Evolutionary conservation across 92 coral and sea anemone species (phyloP), one percentile per base, ranked within the genome.

Genomic region (Epizoanthus fatuus): DNA sequence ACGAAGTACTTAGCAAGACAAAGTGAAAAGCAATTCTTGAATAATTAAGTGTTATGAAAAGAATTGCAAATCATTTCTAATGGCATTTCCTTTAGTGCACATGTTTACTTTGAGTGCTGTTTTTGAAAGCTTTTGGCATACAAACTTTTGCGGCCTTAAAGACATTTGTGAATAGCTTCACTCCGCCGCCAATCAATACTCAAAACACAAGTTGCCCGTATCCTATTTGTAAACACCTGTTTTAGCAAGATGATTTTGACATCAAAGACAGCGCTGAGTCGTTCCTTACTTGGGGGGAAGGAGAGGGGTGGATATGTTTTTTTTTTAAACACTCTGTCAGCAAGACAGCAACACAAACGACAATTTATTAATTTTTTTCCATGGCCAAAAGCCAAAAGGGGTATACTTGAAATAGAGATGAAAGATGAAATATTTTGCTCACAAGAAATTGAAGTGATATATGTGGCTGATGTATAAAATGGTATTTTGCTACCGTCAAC

Each of bases 51-150:
- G 7, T 15, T 16, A 54, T 75, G 80, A 56, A 54, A 56, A 38
- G 51, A 75, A 75, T 55, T 75, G 67, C 51, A 75, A 54, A 75
- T 37, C 52, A 35, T 22, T 25, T 15, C 16, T 75, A 37, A n/a
- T 75, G 63, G 57, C 67, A 75, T 56, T 56, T 39, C 80, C 32
- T 38, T 25, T 75, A 29, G 52, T 38, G 80, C 12, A 73, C 38
- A n/a, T 54, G 10, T 75, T 75, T 54, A 45, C 20, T 75, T 75
- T 75, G 80, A 10, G 45, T 9, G 5, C 10, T 29, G 40, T 37
- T 75, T 22, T 38, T 72, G 63, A 72, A 72, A 49, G 79, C 79
- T 72, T 72, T 51, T 51, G 79, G 62, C 16, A 32, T 59, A 49
- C 79, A 72, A 1, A 25, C 12, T 52, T 52, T 19, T 39, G 19